A percentile compares a stretch with the other conserved stretches of the same genome.
Conservation (phyloP, 2,113 vertebrate species). For the Chitala chitala region DNA sequence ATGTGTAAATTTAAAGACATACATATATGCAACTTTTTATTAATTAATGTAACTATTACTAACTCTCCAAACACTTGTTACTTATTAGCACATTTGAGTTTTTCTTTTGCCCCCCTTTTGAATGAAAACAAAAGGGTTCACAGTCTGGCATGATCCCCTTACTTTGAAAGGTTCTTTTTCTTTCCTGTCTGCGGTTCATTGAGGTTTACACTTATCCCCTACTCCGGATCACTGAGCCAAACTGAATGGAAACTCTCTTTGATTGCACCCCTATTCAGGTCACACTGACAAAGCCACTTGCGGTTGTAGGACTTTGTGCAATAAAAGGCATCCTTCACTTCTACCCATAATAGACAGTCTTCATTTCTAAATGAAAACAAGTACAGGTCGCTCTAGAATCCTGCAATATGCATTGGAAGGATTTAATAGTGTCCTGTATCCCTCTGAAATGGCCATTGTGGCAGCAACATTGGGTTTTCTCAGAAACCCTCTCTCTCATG, state of each 20-base stretch:
- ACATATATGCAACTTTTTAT: too few relatives aligned
- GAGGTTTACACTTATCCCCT: conserved; percentile 7
- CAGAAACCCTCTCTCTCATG: not conserved
- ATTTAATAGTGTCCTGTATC: conserved; percentile 1
- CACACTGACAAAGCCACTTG: not conserved
- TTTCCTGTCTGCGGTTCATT: not conserved
- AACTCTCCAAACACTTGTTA: not conserved
- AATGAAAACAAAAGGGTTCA: not conserved
- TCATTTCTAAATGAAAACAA: conserved; percentile 15
- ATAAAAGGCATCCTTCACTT: conserved; percentile 9
- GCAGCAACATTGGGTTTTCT: not conserved
- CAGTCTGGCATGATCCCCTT: conserved; percentile 1
- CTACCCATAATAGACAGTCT: not conserved
- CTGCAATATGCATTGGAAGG: not conserved
- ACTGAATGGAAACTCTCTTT: not conserved
- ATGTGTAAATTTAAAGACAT: too few relatives aligned
- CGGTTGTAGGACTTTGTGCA: conserved; percentile 2
- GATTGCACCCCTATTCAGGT: not conserved
- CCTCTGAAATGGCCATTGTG: conserved; percentile 2
- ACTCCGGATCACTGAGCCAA: not conserved
- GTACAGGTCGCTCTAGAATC: conserved; percentile 6
- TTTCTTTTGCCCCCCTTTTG: not conserved
- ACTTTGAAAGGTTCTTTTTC: not conserved
- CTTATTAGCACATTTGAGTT: not conserved
- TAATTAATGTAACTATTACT: not conserved